A percentile compares a stretch with the other conserved stretches of the same genome.
Conservation (phyloP, 2,113 vertebrate genomes). For the Hassar affinis region DNA sequence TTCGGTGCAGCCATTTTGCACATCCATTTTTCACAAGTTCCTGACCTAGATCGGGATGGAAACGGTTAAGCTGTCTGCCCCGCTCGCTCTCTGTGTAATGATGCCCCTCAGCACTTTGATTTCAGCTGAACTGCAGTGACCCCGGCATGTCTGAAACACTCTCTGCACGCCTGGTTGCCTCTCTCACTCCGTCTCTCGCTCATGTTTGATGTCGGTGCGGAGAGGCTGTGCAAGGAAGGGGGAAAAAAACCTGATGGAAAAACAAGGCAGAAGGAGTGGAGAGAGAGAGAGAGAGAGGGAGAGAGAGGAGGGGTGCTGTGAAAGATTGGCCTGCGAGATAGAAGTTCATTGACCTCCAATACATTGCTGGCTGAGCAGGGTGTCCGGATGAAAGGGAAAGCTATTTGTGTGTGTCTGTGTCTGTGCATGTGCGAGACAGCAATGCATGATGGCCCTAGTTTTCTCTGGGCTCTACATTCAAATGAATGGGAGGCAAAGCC, state of each 20-base stretch:
- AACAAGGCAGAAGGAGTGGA: not conserved
- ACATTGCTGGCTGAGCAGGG: slow-evolving; percentile 36
- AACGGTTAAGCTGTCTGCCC: slow-evolving; percentile 59
- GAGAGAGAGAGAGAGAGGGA: not conserved
- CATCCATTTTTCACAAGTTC: not conserved
- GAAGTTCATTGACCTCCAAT: slow-evolving; percentile 43
- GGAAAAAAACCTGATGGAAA: slow-evolving; percentile 27
- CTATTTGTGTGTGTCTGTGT: slow-evolving; percentile 12
- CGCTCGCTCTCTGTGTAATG: slow-evolving; percentile 25
- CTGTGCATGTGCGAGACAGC: not conserved
- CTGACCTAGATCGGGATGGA: slow-evolving; percentile 47
- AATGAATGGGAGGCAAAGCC: slow-evolving; percentile 55
- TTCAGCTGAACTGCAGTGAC: slow-evolving; percentile 72
- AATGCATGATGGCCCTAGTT: slow-evolving; percentile 31
- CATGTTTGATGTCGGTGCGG: slow-evolving; percentile 48
- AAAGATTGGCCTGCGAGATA: slow-evolving; percentile 9
- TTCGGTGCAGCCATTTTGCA: not conserved
- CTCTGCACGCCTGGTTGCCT: slow-evolving; percentile 64
- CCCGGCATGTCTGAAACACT: slow-evolving; percentile 70
- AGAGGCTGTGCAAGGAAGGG: not conserved
- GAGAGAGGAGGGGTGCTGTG: not conserved
- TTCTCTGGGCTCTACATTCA: slow-evolving; percentile 54
- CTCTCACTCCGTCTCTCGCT: slow-evolving; percentile 34
- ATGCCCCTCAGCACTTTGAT: slow-evolving; percentile 67
- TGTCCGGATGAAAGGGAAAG: slow-evolving; percentile 33